phyloP scores from a whole-genome alignment of 1,140 invertebrate genomes.

The Ceratosolen fusciceps region DNA sequence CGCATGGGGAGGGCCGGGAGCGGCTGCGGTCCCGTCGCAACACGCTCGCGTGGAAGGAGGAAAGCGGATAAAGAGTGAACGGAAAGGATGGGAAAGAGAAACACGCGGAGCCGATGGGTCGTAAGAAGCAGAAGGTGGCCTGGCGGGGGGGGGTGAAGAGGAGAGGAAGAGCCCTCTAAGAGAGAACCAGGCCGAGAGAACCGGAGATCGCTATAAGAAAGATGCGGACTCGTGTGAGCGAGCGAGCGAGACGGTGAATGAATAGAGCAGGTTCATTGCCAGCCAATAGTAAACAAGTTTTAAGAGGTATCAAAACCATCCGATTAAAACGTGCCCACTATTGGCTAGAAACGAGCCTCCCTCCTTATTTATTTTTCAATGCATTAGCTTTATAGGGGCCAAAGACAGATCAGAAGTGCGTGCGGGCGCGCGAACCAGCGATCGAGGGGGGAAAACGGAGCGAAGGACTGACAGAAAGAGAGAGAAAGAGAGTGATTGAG shows the following conservation, averaged over 20 bases:
- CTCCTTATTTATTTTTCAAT: constrained; percentile 6
- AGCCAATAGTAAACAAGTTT: constrained; percentile 27
- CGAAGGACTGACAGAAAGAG: too few relatives aligned
- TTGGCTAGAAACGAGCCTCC: not conserved
- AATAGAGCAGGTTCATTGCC: not conserved
- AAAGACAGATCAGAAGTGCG: not conserved
- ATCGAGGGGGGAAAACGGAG: too few relatives aligned
- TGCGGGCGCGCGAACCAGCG: not conserved
- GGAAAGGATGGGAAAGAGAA: constrained; percentile 43
- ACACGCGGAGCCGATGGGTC: constrained; percentile 24
- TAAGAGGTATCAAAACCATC: constrained; percentile 15
- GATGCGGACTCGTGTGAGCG: constrained; percentile 1
- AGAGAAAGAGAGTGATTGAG: too few relatives aligned
- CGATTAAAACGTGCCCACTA: not conserved
- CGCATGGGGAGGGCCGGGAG: not conserved
- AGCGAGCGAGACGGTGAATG: not conserved
- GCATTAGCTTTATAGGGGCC: not conserved
- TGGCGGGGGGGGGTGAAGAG: constrained; percentile 5
- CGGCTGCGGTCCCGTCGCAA: not conserved
- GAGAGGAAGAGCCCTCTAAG: not conserved
- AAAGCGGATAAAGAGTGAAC: constrained; percentile 43
- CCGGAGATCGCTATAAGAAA: not conserved
- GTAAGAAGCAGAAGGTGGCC: constrained; percentile 23
- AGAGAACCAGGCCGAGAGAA: not conserved
- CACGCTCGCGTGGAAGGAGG: not conserved